phyloP scores from a whole-genome alignment of 2,113 vertebrate species.

The Peromyscus maniculatus region DNA sequence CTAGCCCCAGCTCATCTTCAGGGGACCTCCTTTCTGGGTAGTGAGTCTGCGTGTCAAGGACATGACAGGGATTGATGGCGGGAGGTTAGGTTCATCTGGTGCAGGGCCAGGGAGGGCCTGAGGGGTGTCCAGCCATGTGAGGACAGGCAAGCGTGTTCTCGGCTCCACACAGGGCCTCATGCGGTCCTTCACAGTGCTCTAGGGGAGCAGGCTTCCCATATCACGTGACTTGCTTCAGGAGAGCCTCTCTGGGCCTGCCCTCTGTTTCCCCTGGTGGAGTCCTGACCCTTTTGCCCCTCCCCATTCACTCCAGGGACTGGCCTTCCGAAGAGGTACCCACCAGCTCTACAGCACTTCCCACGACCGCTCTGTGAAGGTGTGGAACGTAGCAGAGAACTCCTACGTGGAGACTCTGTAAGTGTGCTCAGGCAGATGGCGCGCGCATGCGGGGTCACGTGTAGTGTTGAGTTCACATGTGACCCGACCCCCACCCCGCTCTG shows the following conservation, averaged over 20 bases:
- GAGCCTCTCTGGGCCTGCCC: background rate
- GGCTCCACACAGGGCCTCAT: rapidly evolving
- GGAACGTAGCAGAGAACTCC: slow-evolving; percentile 96
- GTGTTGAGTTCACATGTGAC: background rate
- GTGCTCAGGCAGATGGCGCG: rapidly evolving
- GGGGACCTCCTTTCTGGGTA: background rate
- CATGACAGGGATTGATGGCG: background rate
- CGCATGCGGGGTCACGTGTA: rapidly evolving
- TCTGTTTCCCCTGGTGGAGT: background rate
- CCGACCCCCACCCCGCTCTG: background rate
- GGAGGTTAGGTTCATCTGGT: rapidly evolving
- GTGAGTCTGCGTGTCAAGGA: background rate
- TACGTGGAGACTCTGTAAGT: slow-evolving; percentile 98
- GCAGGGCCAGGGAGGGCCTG: too few species aligned
- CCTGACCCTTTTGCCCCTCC: background rate
- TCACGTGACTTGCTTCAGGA: background rate
- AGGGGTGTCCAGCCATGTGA: background rate
- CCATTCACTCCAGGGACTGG: slow-evolving; percentile 90
- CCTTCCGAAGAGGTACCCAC: slow-evolving; percentile 95
- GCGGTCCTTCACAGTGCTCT: too few species aligned
- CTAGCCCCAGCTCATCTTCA: background rate
- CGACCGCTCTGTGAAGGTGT: slow-evolving; percentile 96
- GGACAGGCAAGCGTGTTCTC: background rate
- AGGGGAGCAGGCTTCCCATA: background rate
- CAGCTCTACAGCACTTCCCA: slow-evolving; percentile 97